A percentile compares a stretch with the other conserved stretches of the same genome.
Conservation (phyloP, 2,113 vertebrate genomes). For the Syngnathoides biaculeatus region DNA sequence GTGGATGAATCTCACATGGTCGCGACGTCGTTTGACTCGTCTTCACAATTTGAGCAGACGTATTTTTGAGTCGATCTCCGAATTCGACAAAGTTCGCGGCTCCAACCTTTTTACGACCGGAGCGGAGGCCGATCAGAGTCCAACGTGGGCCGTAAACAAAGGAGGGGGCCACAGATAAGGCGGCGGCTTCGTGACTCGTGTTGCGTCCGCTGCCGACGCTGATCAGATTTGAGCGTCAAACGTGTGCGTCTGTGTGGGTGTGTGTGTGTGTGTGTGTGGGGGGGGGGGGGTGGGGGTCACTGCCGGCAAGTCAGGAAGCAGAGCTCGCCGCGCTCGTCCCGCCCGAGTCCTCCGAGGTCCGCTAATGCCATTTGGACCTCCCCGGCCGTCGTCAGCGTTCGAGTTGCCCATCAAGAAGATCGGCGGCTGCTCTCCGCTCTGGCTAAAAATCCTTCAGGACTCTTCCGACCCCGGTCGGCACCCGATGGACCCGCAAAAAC, state of each 20-base stretch:
- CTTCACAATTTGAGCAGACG: neutral
- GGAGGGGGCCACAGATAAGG: constrained; percentile 50
- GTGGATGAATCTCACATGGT: too few relatives aligned
- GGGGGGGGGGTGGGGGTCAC: too few relatives aligned
- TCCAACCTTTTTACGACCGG: too few relatives aligned
- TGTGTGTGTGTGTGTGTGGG: too few relatives aligned
- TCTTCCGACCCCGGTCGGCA: too few relatives aligned
- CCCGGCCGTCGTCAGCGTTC: constrained; percentile 43
- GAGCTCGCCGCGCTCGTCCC: constrained; percentile 55
- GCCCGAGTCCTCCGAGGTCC: neutral
- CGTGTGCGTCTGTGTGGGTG: too few relatives aligned
- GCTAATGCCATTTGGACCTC: constrained; percentile 62
- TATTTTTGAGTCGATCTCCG: neutral
- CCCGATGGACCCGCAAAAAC: too few relatives aligned
- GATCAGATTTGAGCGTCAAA: constrained; percentile 64
- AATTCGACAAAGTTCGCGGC: neutral
- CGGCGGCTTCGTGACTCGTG: constrained; percentile 21
- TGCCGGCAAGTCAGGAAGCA: constrained; percentile 64
- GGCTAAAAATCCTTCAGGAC: too few relatives aligned
- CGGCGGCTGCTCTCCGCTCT: too few relatives aligned
- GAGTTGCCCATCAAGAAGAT: constrained; percentile 14
- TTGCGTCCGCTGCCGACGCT: constrained; percentile 60
- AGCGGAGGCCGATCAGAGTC: constrained; percentile 42
- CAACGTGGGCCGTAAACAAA: constrained; percentile 32
- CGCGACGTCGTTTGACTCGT: too few relatives aligned